Conservation (phyloP, 2,888 invertebrate species). For the Eristalis intricaria region DNA sequence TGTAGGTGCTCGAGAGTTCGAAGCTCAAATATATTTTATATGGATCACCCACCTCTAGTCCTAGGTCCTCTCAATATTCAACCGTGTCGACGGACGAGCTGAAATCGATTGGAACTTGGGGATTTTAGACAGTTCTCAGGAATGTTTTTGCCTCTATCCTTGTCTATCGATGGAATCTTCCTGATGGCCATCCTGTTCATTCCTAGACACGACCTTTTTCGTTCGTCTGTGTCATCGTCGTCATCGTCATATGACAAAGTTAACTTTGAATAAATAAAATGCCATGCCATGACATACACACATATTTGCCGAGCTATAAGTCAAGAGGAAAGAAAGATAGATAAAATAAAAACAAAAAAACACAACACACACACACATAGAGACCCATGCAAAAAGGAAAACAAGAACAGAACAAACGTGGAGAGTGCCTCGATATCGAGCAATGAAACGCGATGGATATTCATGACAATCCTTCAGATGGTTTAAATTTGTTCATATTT, state of each 20-base stretch:
- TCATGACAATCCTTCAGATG: slow-evolving; percentile 69
- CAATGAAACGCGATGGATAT: slow-evolving; percentile 51
- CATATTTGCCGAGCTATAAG: slow-evolving; percentile 58
- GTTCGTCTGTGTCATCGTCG: slow-evolving; percentile 35
- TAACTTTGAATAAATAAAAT: slow-evolving; percentile 69
- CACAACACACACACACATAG: not conserved
- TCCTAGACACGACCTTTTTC: slow-evolving; percentile 56
- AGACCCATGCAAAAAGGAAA: not conserved
- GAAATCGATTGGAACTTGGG: slow-evolving; percentile 61
- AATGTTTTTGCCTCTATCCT: slow-evolving; percentile 30
- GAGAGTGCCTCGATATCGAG: slow-evolving; percentile 25
- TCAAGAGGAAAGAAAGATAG: slow-evolving; percentile 59
- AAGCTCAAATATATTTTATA: slow-evolving; percentile 45
- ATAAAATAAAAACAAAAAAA: slow-evolving; percentile 32
- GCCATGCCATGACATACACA: slow-evolving; percentile 46
- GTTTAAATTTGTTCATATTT: slow-evolving; percentile 69
- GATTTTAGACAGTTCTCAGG: slow-evolving; percentile 47
- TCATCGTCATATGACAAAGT: slow-evolving; percentile 61
- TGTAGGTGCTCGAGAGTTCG: not conserved
- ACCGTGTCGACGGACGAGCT: slow-evolving; percentile 29
- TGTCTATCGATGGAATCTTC: slow-evolving; percentile 23
- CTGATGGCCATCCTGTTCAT: slow-evolving; percentile 21
- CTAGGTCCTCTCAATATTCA: slow-evolving; percentile 14
- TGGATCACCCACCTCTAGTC: slow-evolving; percentile 14
- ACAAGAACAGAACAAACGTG: slow-evolving; percentile 13